Evolutionary conservation across 2,888 invertebrate genomes (phyloP), one percentile per base, ranked within the genome.

Genomic region (Fragum sueziense): DNA sequence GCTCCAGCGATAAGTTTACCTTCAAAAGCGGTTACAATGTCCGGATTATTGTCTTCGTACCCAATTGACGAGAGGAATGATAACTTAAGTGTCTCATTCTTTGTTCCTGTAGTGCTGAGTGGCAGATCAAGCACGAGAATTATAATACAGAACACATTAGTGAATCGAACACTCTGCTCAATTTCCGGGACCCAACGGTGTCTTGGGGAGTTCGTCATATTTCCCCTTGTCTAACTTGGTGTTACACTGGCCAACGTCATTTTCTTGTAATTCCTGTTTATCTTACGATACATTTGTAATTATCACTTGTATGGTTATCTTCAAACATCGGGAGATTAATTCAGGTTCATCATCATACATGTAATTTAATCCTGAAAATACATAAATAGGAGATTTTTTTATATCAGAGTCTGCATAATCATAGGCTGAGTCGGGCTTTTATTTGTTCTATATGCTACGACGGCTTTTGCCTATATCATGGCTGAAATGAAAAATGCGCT

Each of bases 1-100:
- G 90, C 91, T 0, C 90, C 91, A 4, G 88, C 90, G 51, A 86
- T 88, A 6, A 80, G 76, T 70, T 87, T 89, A 1, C 54, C 54
- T 22, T 70, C 65, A 41, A 65, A 65, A 2, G 65, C 41, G 1
- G 65, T 65, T 22, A 22, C 65, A 22, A 65, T 41, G 27, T 65
- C 41, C n/a, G n/a, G n/a, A 22, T 41, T 22, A 25, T 41, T 41
- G 4, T 65, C 27, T 37, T 74, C 75, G 4, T 37, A 31, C 22
- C 70, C 71, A 14, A 74, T 77, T 0, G 82, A 74, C 31, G 68
- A 70, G 7, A 82, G 37, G 52, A 82, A 82, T 0, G 82, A 76
- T 6, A 82, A 29, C 69, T 76, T 79, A 14, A 82, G 51, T 0
- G 82, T 73, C 25, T 25, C n/a, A 41, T 65, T 65, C 22, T 74